A percentile compares a stretch with the other conserved stretches of the same genome.
phyloP scores from a whole-genome alignment of 2,797 vertebrate genomes.

The Silurus aristotelis region DNA sequence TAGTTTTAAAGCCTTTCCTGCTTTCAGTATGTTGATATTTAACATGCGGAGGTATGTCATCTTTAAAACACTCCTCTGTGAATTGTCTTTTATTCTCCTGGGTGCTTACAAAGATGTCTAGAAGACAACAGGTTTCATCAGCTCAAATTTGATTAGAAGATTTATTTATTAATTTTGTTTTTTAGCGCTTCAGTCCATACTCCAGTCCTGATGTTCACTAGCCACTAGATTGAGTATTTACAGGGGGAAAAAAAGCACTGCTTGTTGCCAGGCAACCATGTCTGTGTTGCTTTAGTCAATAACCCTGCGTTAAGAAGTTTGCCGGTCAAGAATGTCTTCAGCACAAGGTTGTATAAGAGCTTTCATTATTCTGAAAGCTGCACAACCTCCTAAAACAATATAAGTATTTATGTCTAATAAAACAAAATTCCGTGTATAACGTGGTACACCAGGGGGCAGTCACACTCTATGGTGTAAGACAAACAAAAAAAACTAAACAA shows the following conservation, averaged over 20 bases:
- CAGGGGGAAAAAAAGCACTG: slow-evolving; percentile 1
- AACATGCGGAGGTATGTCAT: background rate
- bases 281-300: slow-evolving; percentile 5
- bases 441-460: slow-evolving; percentile 32
- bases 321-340: background rate
- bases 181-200: background rate
- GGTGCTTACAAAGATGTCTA: background rate
- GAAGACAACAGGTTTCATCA: background rate
- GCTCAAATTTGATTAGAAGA: background rate
- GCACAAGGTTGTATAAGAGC: background rate
- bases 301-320: background rate
- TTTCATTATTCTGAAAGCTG: background rate
- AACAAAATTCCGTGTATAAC: background rate
- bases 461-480: background rate
- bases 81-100: background rate
- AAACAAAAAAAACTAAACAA: background rate
- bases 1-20: background rate
- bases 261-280: slow-evolving; percentile 33
- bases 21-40: background rate
- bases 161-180: background rate
- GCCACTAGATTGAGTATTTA: slow-evolving; percentile 22
- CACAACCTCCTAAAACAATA: background rate
- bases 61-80: background rate
- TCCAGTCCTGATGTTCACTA: slow-evolving; percentile 8
- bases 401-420: background rate